Evolutionary conservation across 2,113 vertebrate species (phyloP).

Genomic region (Apodemus speciosus): DNA sequence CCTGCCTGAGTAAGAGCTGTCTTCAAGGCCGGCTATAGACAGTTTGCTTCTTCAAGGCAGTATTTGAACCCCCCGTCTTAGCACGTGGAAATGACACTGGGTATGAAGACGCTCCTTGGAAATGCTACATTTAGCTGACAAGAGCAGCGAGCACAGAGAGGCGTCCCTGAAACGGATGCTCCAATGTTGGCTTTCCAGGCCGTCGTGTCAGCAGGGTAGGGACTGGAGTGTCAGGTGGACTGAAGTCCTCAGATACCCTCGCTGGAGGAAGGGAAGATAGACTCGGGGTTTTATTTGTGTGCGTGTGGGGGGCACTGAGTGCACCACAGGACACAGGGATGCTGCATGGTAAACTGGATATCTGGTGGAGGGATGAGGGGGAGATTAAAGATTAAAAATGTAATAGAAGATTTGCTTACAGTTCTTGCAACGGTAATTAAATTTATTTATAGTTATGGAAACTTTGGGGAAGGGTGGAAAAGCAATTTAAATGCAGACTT

Average conservation of each 20-base stretch:
- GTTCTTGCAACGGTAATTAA: constrained; percentile 70
- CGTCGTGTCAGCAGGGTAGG: background rate
- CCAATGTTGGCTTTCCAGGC: background rate
- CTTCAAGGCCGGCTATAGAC: background rate
- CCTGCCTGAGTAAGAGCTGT: background rate
- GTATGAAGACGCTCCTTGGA: background rate
- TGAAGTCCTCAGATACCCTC: constrained; percentile 3
- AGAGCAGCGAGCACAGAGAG: background rate
- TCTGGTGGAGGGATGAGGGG: constrained; percentile 63
- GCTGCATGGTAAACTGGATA: constrained; percentile 59
- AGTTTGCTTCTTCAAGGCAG: background rate
- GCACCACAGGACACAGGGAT: background rate
- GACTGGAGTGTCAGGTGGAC: background rate
- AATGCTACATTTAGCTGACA: background rate
- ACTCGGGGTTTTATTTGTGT: background rate
- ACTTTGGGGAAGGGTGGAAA: constrained; percentile 79
- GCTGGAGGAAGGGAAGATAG: background rate
- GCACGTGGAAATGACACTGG: background rate
- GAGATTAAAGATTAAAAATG: constrained; percentile 72
- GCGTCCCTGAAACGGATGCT: background rate
- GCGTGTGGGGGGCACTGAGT: background rate
- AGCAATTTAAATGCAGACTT: constrained; percentile 79
- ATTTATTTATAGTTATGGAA: constrained; percentile 78
- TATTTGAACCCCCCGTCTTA: background rate
- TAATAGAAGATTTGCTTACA: constrained; percentile 71